These are phyloP conservation scores for Lasioglossum figueresi DNA, from an alignment of 2,888 invertebrate genomes.

Conservation along the genomic window DNA sequence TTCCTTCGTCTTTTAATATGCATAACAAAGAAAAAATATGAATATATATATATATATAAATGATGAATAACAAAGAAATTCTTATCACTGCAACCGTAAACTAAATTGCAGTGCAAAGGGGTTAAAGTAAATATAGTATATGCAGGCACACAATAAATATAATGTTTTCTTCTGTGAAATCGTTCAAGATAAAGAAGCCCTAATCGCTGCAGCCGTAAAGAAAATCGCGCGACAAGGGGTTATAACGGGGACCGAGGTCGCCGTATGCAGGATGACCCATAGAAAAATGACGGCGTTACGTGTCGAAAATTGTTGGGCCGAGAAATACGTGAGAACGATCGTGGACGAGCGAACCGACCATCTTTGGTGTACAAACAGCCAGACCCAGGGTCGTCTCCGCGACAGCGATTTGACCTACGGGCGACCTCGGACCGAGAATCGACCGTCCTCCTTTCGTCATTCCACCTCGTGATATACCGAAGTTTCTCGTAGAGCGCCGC, in stretches of 20 bases:
- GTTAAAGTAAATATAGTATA: not conserved
- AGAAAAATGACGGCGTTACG: constrained; percentile 18
- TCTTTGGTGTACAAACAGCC: constrained; percentile 63
- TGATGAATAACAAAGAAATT: not conserved
- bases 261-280: constrained; percentile 2
- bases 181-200: not conserved
- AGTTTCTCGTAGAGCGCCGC: constrained; percentile 61
- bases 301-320: constrained; percentile 34
- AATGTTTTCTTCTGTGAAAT: not conserved
- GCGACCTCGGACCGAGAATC: constrained; percentile 72
- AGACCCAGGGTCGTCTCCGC: constrained; percentile 60
- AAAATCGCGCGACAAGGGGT: not conserved
- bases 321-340: constrained; percentile 49
- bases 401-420: constrained; percentile 72
- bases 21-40: not conserved
- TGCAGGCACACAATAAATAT: no score
- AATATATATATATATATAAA: no score
- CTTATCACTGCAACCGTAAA: not conserved
- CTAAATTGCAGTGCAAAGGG: not conserved
- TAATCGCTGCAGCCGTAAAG: not conserved
- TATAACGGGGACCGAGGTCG: not conserved
- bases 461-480: constrained; percentile 64
- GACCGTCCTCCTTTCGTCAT: constrained; percentile 75
- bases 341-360: constrained; percentile 46
- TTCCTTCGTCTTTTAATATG: no score